Percentiles rank a stretch among this genome's conserved stretches.
Evolutionary conservation across 2,797 vertebrate species (phyloP).

Genomic region (Petrocephalus schoutedeni): DNA sequence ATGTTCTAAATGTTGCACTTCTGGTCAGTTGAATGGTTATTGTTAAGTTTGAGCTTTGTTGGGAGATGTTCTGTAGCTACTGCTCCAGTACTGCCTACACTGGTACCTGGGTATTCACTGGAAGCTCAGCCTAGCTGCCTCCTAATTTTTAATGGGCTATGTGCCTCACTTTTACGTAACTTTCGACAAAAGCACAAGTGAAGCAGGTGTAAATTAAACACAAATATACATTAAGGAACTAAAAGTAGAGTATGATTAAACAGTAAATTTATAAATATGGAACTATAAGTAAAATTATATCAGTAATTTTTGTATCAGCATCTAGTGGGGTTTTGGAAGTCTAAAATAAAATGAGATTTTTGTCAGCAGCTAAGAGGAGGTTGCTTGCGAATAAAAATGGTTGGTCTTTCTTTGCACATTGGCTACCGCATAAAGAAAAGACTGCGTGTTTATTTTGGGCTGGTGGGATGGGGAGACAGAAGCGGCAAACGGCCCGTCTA

Average conservation of each 20-base stretch:
- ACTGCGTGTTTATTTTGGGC: neutral
- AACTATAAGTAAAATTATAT: neutral
- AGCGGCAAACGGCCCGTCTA: neutral
- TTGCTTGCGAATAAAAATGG: neutral
- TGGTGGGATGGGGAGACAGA: neutral
- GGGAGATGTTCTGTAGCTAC: neutral
- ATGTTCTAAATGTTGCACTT: neutral
- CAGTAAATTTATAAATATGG: too few species aligned
- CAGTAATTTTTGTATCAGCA: neutral
- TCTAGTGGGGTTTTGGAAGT: neutral
- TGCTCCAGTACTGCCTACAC: neutral
- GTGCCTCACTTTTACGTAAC: neutral
- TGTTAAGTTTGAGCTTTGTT: too few species aligned
- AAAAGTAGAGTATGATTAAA: neutral
- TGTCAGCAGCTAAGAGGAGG: neutral
- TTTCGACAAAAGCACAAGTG: neutral
- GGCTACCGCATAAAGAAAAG: neutral
- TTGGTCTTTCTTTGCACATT: neutral
- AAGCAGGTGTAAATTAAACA: neutral
- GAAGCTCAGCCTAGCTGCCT: neutral
- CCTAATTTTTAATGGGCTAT: neutral
- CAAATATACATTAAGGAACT: neutral
- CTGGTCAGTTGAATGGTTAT: too few species aligned
- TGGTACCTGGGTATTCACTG: neutral
- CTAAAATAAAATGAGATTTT: neutral